These are phyloP conservation scores for Erannis defoliaria DNA, from an alignment of 2,888 invertebrate species.

Conservation along the genomic window DNA sequence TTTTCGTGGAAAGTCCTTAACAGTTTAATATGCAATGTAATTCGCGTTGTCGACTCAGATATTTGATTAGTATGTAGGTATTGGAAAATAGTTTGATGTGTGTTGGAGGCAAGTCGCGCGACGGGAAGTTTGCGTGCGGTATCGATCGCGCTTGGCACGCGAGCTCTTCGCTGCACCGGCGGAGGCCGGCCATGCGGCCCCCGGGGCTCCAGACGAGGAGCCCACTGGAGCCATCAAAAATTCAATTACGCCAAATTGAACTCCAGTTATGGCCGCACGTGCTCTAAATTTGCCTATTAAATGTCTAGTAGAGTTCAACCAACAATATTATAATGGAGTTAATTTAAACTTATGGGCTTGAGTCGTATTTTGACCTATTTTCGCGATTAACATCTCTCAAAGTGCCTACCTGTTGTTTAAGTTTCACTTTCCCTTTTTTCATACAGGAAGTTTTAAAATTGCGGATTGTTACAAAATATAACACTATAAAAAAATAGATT, in stretches of 20 bases:
- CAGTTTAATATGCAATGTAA: background rate
- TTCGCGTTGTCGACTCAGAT: background rate
- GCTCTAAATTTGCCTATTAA: conserved; percentile 27
- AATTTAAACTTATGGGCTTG: conserved; percentile 17
- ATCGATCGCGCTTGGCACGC: conserved; percentile 82
- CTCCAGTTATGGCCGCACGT: conserved; percentile 29
- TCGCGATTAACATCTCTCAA: background rate
- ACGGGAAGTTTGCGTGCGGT: conserved; percentile 78
- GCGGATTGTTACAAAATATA: background rate
- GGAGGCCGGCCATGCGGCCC: conserved; percentile 49
- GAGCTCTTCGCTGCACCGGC: conserved; percentile 76
- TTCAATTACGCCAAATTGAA: conserved; percentile 49
- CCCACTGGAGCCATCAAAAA: conserved; percentile 45
- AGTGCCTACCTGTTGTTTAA: background rate
- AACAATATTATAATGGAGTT: conserved; percentile 18
- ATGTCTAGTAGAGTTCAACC: conserved; percentile 8
- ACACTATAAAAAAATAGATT: background rate
- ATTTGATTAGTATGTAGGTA: background rate
- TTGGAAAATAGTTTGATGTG: conserved; percentile 45
- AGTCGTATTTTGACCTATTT: conserved; percentile 1
- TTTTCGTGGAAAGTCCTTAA: background rate
- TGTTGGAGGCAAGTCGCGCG: conserved; percentile 58
- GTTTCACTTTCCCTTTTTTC: background rate
- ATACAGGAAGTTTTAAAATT: background rate
- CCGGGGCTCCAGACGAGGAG: conserved; percentile 36